phyloP scores from a whole-genome alignment of 1,140 invertebrate genomes.

The Drosophila auraria region DNA sequence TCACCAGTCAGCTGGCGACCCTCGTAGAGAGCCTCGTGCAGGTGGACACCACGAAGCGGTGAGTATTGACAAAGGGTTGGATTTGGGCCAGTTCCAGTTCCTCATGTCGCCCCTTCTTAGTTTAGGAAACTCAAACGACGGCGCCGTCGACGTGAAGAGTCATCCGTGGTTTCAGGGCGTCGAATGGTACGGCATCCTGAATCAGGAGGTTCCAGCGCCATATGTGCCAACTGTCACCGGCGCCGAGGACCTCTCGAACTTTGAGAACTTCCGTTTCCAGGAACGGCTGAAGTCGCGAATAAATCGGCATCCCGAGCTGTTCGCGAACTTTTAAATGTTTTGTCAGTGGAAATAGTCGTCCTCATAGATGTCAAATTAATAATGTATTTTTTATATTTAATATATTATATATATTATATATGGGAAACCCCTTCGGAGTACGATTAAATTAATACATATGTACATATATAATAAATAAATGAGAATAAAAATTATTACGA shows the following conservation, averaged over 20 bases:
- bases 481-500: too few relatives aligned
- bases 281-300: slow-evolving; percentile 49
- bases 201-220: slow-evolving; percentile 91
- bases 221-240: slow-evolving; percentile 88
- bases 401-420: too few relatives aligned
- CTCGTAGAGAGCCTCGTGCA: slow-evolving; percentile 93
- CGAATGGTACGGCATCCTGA: slow-evolving; percentile 94
- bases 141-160: slow-evolving; percentile 88
- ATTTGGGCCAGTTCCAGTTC: neutral
- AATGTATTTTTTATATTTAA: neutral
- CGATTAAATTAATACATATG: too few relatives aligned
- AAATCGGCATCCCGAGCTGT: slow-evolving; percentile 69
- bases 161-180: slow-evolving; percentile 90
- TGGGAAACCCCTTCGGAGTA: too few relatives aligned
- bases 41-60: slow-evolving; percentile 92
- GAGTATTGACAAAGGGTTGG: neutral
- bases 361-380: neutral
- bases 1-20: slow-evolving; percentile 91
- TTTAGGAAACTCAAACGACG: slow-evolving; percentile 94
- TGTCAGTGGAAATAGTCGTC: neutral
- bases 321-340: slow-evolving; percentile 64
- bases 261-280: slow-evolving; percentile 47
- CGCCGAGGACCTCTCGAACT: slow-evolving; percentile 69
- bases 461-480: too few relatives aligned
- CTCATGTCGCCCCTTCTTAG: slow-evolving; percentile 35